Percentiles rank a stretch among this genome's conserved stretches.
These are phyloP conservation scores for Anguilla rostrata DNA, from an alignment of 2,113 vertebrate species.

Conservation along the genomic window DNA sequence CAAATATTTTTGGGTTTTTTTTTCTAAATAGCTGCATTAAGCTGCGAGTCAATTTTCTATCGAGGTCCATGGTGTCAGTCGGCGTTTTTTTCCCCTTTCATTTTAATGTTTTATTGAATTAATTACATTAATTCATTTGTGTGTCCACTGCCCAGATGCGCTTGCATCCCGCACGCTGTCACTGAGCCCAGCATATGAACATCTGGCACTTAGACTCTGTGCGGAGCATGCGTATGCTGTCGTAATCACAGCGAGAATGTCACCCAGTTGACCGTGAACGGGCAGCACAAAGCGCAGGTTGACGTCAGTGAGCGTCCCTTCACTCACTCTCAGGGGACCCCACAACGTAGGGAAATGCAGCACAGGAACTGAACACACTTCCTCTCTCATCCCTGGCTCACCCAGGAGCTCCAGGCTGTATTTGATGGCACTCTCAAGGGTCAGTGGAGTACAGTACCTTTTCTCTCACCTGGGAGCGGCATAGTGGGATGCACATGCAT, in stretches of 20 bases:
- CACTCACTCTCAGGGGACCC: slow-evolving; percentile 42
- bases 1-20: background rate
- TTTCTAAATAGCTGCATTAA: background rate
- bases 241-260: slow-evolving; percentile 64
- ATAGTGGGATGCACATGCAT: background rate
- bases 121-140: background rate
- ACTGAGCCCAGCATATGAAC: background rate
- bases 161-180: background rate
- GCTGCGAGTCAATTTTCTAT: too few relatives aligned
- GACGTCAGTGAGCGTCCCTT: slow-evolving; percentile 55
- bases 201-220: background rate
- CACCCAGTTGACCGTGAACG: slow-evolving; percentile 44
- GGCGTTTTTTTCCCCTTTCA: background rate
- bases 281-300: slow-evolving; percentile 55
- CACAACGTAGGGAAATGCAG: slow-evolving; percentile 5
- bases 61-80: background rate
- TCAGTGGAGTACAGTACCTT: slow-evolving; percentile 10
- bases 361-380: slow-evolving; percentile 56
- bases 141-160: background rate
- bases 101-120: background rate
- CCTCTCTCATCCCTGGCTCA: slow-evolving; percentile 39
- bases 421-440: background rate
- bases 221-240: slow-evolving; percentile 10
- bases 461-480: slow-evolving; percentile 31
- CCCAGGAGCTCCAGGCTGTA: background rate